Evolutionary conservation across 2,888 invertebrate species (phyloP).

Genomic region (Eucera pruinosa): DNA sequence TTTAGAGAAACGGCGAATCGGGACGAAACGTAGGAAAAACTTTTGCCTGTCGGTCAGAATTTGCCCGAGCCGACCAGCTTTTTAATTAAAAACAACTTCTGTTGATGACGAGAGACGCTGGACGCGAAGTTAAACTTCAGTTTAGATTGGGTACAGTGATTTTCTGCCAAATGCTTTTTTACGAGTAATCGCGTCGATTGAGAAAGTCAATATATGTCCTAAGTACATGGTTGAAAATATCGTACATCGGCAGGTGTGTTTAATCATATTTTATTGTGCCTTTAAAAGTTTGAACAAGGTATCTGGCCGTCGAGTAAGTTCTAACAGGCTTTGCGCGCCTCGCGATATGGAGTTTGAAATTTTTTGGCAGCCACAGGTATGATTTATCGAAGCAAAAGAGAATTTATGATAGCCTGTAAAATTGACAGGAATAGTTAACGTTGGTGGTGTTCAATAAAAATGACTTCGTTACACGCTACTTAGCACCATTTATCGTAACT

Average conservation of each 20-base stretch:
- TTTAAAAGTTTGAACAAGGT: neutral
- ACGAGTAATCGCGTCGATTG: neutral
- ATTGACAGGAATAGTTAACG: neutral
- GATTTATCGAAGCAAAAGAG: neutral
- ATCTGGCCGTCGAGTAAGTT: neutral
- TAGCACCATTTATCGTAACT: no score
- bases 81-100: conserved; percentile 67
- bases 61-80: conserved; percentile 14
- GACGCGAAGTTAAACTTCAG: neutral
- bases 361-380: neutral
- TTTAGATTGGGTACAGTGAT: neutral
- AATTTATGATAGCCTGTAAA: neutral
- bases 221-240: no score
- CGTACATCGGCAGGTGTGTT: no score
- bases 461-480: no score
- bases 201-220: neutral
- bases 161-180: neutral
- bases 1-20: conserved; percentile 20
- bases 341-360: no score
- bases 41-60: conserved; percentile 31
- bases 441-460: no score
- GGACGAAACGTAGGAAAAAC: conserved; percentile 22
- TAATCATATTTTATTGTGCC: neutral
- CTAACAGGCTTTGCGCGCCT: neutral
- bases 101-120: conserved; percentile 27